These are phyloP conservation scores for Odontamblyopus lacepedii DNA, from an alignment of 2,797 vertebrate species.

Conservation along the genomic window DNA sequence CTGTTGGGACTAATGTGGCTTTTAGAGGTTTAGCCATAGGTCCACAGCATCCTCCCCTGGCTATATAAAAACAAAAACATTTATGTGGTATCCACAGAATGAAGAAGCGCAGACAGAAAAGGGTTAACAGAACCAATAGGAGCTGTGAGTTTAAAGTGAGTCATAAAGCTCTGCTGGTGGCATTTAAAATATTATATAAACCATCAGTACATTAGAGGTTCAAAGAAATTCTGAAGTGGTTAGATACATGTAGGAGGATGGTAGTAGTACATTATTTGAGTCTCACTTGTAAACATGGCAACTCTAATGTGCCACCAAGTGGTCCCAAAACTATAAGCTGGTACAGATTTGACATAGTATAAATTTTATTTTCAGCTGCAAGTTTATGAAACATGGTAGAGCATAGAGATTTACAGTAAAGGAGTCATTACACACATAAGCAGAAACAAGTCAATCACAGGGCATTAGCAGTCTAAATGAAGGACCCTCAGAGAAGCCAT, in stretches of 20 bases:
- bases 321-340: constrained; percentile 34
- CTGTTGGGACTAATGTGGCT: constrained; percentile 58
- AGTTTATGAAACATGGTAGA: constrained; percentile 83
- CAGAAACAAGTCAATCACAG: constrained; percentile 63
- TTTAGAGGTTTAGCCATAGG: constrained; percentile 56
- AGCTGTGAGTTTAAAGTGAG: constrained; percentile 58
- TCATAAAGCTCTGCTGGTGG: constrained; percentile 54
- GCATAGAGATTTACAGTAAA: constrained; percentile 82
- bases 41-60: constrained; percentile 7
- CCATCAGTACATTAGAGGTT: constrained; percentile 53
- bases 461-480: constrained; percentile 49
- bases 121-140: constrained; percentile 34
- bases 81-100: constrained; percentile 39
- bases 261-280: constrained; percentile 19
- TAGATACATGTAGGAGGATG: constrained; percentile 54
- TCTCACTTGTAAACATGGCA: not conserved
- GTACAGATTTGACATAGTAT: constrained; percentile 63
- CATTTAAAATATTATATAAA: constrained; percentile 75
- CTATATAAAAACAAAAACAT: constrained; percentile 32
- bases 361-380: constrained; percentile 81
- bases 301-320: constrained; percentile 43
- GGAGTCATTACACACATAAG: constrained; percentile 72
- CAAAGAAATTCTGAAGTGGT: constrained; percentile 47
- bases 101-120: constrained; percentile 21
- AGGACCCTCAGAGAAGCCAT: constrained; percentile 54